phyloP scores from a whole-genome alignment of 1,140 invertebrate species.

The Belonocnema kinseyi region DNA sequence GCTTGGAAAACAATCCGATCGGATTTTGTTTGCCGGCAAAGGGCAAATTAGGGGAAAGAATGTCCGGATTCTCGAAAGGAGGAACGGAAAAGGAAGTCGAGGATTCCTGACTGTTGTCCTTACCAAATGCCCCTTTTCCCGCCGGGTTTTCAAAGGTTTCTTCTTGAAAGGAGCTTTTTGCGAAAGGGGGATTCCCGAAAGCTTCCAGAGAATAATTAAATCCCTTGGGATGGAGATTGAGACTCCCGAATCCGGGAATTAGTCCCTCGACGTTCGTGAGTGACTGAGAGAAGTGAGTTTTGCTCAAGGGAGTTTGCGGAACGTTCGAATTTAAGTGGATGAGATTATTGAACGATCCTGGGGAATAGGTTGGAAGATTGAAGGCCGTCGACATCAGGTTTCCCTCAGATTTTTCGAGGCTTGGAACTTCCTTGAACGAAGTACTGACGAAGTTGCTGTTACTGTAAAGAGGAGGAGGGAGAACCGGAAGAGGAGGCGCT shows the following conservation, averaged over 20 bases:
- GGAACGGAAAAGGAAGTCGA: not conserved
- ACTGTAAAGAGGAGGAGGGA: constrained; percentile 54
- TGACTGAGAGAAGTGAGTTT: constrained; percentile 40
- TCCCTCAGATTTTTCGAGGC: constrained; percentile 53
- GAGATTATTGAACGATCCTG: constrained; percentile 36
- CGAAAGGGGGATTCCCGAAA: constrained; percentile 27
- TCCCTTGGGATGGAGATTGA: constrained; percentile 42
- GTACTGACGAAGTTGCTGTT: constrained; percentile 59
- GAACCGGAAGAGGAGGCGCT: constrained; percentile 65
- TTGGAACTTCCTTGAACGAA: constrained; percentile 59
- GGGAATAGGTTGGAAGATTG: constrained; percentile 50
- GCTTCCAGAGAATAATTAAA: constrained; percentile 17
- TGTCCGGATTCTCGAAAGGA: not conserved
- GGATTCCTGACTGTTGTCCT: not conserved
- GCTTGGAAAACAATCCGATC: not conserved
- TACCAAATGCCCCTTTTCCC: not conserved
- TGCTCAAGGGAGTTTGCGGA: constrained; percentile 32
- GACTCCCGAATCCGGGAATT: constrained; percentile 56
- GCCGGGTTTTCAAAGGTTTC: not conserved
- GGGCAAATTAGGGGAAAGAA: not conserved
- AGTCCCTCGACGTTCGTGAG: constrained; percentile 55
- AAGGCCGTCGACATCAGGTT: constrained; percentile 61
- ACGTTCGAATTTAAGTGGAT: constrained; percentile 29
- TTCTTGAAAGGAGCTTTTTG: constrained; percentile 15
- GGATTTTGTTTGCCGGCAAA: not conserved